Conservation (phyloP, 1,140 invertebrate genomes). For the Radopholus similis region DNA sequence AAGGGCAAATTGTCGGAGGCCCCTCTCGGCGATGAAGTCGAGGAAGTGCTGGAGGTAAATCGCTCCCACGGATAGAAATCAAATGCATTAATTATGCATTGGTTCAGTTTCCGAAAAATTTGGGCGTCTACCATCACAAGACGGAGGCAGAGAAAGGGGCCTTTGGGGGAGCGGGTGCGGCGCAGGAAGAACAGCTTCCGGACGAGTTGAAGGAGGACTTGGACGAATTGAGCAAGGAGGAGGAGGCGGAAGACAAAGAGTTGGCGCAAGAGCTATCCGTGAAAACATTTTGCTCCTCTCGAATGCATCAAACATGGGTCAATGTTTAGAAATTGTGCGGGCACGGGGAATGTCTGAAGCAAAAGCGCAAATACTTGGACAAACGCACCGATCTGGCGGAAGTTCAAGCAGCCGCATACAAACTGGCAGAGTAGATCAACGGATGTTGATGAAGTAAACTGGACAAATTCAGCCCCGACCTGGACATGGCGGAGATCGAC, state of each 20-base stretch:
- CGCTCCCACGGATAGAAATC: not conserved
- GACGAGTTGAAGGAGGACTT: not conserved
- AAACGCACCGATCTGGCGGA: not conserved
- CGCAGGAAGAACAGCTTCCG: no score
- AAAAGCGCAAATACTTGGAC: not conserved
- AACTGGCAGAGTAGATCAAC: not conserved
- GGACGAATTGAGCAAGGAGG: not conserved
- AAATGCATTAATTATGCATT: not conserved
- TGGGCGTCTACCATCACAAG: not conserved
- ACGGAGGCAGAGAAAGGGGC: not conserved
- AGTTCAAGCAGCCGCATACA: not conserved
- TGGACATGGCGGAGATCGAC: conserved; percentile 31
- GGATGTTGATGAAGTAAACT: not conserved
- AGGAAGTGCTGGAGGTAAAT: not conserved
- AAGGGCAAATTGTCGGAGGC: not conserved
- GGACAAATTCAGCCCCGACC: not conserved
- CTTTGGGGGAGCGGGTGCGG: no score
- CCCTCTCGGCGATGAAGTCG: not conserved
- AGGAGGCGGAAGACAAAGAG: not conserved
- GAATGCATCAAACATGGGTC: not conserved
- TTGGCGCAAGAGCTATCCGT: not conserved
- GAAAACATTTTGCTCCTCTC: not conserved
- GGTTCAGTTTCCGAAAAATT: not conserved
- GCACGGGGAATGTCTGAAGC: not conserved
- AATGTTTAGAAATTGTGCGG: not conserved